Evolutionary conservation across 2,888 invertebrate species (phyloP), one percentile per base, ranked within the genome.

Genomic region (Xestia sexstrigata): DNA sequence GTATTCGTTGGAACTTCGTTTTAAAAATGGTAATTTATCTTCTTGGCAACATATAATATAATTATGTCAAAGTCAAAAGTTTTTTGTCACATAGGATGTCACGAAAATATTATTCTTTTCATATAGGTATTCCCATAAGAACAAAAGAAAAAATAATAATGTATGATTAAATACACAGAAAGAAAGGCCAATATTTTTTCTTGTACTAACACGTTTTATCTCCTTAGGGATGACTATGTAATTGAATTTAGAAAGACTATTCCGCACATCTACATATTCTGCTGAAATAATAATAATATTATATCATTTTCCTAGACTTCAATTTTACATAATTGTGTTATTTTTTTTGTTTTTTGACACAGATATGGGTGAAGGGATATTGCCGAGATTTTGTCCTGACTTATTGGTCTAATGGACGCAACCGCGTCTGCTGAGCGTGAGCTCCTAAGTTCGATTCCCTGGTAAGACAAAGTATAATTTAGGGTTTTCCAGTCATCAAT

Each of bases 161-260:
- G 58, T 83, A 60, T 45, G 69, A 62, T 77, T 84, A 71, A 74
- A 70, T 62, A 81, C 55, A 81, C 47, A 58, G 26, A 76, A 58
- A 82, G 13, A 52, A 73, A 70, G 35, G 70, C 65, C 78, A 62
- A 83, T 76, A 76, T 78, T 60, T 74, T 35, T 67, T 67, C 62
- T 62, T 69, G 45, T 66, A 65, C 47, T 49, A 63, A 73, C 69
- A 73, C 72, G 58, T 73, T 76, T 60, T 73, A 70, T 77, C 47
- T 85, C 78, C 78, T 66, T 60, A 26, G 83, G 70, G 83, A 85
- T 71, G 62, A 60, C 65, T 75, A 72, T 52, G 60, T 83, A 83
- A 85, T 85, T 81, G 74, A 74, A 85, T 83, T 74, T 73, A 39
- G 55, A 62, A 62, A 85, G 67, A 76, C 55, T 74, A 71, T 76